Percentiles rank a stretch among this genome's conserved stretches.
Conservation (phyloP, 2,888 invertebrate species). For the Caenorhabditis uteleia region DNA sequence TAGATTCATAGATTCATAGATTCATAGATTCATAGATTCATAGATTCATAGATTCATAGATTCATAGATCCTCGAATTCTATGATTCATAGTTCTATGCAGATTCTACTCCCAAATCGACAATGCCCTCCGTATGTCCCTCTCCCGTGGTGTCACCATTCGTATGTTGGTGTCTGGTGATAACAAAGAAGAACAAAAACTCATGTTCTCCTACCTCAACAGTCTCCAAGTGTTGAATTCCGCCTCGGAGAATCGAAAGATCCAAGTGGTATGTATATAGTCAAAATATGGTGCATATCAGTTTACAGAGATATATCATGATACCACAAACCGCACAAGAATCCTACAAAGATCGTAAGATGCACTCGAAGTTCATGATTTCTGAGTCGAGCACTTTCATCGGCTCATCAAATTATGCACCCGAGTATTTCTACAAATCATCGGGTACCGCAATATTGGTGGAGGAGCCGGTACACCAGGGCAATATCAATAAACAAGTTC, state of each 20-base stretch:
- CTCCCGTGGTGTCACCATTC: constrained; percentile 27
- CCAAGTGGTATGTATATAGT: constrained; percentile 30
- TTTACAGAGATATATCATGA: constrained; percentile 33
- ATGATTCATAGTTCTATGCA: not conserved
- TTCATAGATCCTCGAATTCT: not conserved
- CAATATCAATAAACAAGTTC: constrained; percentile 23
- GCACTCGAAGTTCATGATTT: constrained; percentile 36
- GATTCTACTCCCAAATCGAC: constrained; percentile 36
- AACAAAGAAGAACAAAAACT: constrained; percentile 30
- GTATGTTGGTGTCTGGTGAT: constrained; percentile 37
- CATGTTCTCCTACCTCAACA: constrained; percentile 35
- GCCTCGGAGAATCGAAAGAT: constrained; percentile 10
- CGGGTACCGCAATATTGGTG: constrained; percentile 24
- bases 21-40: too few species aligned
- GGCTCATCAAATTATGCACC: constrained; percentile 42
- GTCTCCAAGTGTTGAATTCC: constrained; percentile 32
- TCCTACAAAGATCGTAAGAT: constrained; percentile 28
- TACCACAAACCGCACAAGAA: constrained; percentile 34
- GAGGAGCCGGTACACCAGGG: constrained; percentile 16
- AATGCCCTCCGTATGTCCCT: constrained; percentile 35
- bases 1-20: too few species aligned
- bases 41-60: too few species aligned
- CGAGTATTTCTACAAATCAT: constrained; percentile 38
- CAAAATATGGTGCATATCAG: too few species aligned
- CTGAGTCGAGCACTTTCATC: constrained; percentile 20